Evolutionary conservation across 2,888 invertebrate genomes (phyloP), one percentile per base, ranked within the genome.

Genomic region (Anaspis maculata): DNA sequence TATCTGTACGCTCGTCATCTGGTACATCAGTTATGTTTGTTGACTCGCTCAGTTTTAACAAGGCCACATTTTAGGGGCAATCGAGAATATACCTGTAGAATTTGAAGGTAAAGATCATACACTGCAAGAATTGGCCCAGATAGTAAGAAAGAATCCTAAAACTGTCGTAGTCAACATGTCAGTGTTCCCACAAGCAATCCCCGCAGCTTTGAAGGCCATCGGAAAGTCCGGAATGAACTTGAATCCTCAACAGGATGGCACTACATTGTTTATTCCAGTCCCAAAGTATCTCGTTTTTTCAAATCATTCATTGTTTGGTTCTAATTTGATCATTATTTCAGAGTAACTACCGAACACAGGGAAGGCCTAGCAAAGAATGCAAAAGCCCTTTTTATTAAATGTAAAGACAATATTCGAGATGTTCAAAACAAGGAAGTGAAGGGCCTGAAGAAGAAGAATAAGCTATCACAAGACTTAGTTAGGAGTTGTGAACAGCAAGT

Each of bases 211-310:
- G 15, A 78, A 80, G 55, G 79, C 87, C 2, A 74, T 96, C 27
- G 66, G 72, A 32, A 76, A 76, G 21, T 89, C 90, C 37, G 91
- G 92, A 6, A 76, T 95, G 72, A 91, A 91, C 63, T 67, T 95
- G 33, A 94, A 89, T 68, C 91, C 94, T 0, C 94, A 95, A 59
- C 91, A 92, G 63, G 95, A 96, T 59, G 92, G 92, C 13, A 91
- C 89, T 1, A 87, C 85, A 2, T 64, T 96, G 27, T 94, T 77
- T 63, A 73, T 96, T 30, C 86, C 89, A 21, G 75, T 92, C 45
- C 91, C 94, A 7, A 92, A 90, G 82, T 82, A 70, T 11, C 21
- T n/a, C n/a, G n/a, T 7, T 27, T 10, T 21, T 24, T 21, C 11
- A 2, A 26, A 27, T 21, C 12, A 22, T 3, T 10, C 2, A n/a